These are phyloP conservation scores for Archegozetes longisetosus DNA, from an alignment of 1,140 invertebrate species.

Conservation along the genomic window DNA sequence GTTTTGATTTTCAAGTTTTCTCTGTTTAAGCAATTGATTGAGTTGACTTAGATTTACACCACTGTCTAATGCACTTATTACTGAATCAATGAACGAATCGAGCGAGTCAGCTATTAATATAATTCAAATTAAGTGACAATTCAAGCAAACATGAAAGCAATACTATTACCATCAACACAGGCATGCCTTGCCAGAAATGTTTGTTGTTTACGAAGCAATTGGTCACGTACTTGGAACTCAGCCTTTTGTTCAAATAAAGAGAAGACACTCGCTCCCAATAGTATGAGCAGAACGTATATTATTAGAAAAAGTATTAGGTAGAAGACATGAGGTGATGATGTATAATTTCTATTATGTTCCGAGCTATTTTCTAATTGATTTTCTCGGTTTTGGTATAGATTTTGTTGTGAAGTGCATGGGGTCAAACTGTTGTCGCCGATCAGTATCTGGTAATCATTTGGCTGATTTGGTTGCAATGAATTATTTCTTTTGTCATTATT, in stretches of 20 bases:
- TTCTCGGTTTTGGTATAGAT: background rate
- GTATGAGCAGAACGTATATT: slow-evolving; percentile 8
- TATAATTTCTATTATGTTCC: background rate
- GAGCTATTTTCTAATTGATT: background rate
- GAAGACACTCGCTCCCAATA: slow-evolving; percentile 14
- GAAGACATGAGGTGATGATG: slow-evolving; percentile 7
- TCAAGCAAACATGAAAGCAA: background rate
- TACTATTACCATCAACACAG: slow-evolving; percentile 8
- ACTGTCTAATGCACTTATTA: slow-evolving; percentile 1
- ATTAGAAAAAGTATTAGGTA: slow-evolving; percentile 8
- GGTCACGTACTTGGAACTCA: slow-evolving; percentile 7
- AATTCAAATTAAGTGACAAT: background rate
- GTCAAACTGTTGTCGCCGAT: background rate
- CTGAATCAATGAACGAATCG: background rate
- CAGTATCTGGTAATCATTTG: background rate
- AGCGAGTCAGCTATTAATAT: background rate
- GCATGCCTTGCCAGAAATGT: slow-evolving; percentile 9
- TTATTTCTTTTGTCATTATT: no score
- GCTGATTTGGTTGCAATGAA: no score
- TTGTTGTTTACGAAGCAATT: slow-evolving; percentile 11
- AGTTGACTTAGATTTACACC: slow-evolving; percentile 10
- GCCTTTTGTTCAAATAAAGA: slow-evolving; percentile 12
- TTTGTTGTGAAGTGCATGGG: background rate
- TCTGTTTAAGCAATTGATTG: slow-evolving; percentile 3
- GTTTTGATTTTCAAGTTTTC: slow-evolving; percentile 3